Evolutionary conservation across 2,113 vertebrate species (phyloP), one percentile per base, ranked within the genome.

Genomic region (Lampris megalopsis): DNA sequence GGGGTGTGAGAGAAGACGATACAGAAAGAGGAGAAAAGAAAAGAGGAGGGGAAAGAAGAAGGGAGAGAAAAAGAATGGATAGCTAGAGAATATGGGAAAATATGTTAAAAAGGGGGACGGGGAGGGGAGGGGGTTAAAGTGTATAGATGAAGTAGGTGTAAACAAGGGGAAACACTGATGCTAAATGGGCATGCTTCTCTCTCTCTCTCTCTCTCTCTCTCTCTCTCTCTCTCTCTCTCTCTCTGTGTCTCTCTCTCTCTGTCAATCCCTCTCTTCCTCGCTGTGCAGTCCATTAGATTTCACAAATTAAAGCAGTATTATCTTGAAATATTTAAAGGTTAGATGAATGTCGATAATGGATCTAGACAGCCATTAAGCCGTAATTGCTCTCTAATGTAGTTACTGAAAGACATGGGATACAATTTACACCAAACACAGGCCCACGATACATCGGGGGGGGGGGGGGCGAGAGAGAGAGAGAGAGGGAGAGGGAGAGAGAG

Each of bases 261-360:
- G 64, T 89, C 91, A 24, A 24, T 35, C 58, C 63, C 4, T 62
- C 65, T 68, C 54, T 36, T 42, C 56, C 52, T 40, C 13, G 2
- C 6, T 57, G 64, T 89, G 91, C 24, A 24, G 24, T 92, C 94
- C 93, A 95, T 96, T 97, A 95, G 93, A 95, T 95, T 94, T 93
- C 91, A 91, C 92, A 94, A 96, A 97, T 96, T 95, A 97, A 97
- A 96, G 95, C 58, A 47, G 84, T 82, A 95, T 96, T 95, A 96
- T 96, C 94, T 95, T 97, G 95, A 96, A 97, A 96, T 97, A 97
- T 97, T 97, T 95, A 96, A 94, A 96, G 96, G 96, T 96, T 96
- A 96, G 95, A 95, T 94, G 96, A 95, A 96, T 94, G 95, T 94
- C 86, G 94, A 95, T 97, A 97, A 97, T 97, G 95, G 93, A 93